phyloP scores from a whole-genome alignment of 2,888 invertebrate genomes.

The Nomada ruficornis region DNA sequence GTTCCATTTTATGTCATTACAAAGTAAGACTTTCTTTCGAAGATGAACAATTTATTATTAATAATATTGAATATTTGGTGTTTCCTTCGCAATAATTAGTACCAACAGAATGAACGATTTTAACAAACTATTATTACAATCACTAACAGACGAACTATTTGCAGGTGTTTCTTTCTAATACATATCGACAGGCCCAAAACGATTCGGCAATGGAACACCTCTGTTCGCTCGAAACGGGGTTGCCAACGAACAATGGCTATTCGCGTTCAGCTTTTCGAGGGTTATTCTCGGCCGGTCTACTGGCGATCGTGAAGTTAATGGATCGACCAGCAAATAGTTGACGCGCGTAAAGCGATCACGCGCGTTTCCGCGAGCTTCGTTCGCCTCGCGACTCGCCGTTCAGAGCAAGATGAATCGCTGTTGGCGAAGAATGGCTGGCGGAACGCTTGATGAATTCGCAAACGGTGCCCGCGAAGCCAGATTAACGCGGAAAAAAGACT shows the following conservation, averaged over 20 bases:
- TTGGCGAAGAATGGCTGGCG: neutral
- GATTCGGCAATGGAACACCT: neutral
- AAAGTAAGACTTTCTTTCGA: too few species aligned
- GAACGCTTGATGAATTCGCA: slow-evolving; percentile 10
- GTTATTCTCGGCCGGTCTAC: slow-evolving; percentile 56
- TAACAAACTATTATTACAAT: too few species aligned
- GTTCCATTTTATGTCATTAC: too few species aligned
- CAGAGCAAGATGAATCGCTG: neutral
- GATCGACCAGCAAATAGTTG: slow-evolving; percentile 14
- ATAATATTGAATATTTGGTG: too few species aligned
- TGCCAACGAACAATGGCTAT: slow-evolving; percentile 39
- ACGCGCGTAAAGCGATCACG: slow-evolving; percentile 29
- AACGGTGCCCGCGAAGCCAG: neutral
- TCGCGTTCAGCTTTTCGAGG: slow-evolving; percentile 31
- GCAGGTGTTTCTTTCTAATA: too few species aligned
- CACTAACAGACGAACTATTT: too few species aligned
- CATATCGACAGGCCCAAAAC: neutral
- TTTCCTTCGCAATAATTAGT: too few species aligned
- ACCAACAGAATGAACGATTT: too few species aligned
- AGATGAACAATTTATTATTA: too few species aligned
- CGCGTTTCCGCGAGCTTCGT: neutral
- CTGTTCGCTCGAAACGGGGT: slow-evolving; percentile 2
- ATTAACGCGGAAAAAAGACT: slow-evolving; percentile 4
- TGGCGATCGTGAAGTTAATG: slow-evolving; percentile 60
- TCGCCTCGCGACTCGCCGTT: neutral